These are phyloP conservation scores for Cephus pulcher DNA, from an alignment of 2,888 invertebrate genomes.

Conservation along the genomic window DNA sequence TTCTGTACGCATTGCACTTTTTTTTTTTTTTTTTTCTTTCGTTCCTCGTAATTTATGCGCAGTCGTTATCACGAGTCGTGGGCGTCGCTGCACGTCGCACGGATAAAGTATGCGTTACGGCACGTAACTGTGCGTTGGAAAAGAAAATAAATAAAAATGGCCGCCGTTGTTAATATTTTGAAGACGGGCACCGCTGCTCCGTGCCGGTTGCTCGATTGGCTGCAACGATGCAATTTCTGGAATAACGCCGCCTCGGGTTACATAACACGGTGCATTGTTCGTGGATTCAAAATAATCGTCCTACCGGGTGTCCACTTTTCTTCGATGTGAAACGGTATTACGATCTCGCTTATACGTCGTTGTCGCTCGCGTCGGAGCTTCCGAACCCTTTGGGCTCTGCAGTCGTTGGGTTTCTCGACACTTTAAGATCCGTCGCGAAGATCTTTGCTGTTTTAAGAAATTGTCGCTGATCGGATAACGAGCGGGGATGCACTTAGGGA, in stretches of 20 bases:
- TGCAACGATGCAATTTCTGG: neutral
- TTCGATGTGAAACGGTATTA: neutral
- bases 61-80: neutral
- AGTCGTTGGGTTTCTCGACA: neutral
- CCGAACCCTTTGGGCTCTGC: neutral
- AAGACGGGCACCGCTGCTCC: neutral
- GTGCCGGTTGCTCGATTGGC: neutral
- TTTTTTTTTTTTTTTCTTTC: neutral
- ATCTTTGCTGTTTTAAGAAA: neutral
- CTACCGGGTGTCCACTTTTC: neutral
- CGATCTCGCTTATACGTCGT: neutral
- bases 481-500: neutral
- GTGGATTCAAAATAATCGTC: neutral
- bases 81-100: too few relatives aligned
- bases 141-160: neutral
- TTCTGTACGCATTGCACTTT: neutral
- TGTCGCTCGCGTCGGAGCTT: neutral
- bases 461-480: neutral
- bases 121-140: neutral
- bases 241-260: neutral
- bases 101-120: neutral
- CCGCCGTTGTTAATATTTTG: neutral
- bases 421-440: neutral
- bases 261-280: neutral
- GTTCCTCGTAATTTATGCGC: neutral